Evolutionary conservation across 2,113 vertebrate species (phyloP).

Genomic region (Myiozetetes cayanensis): DNA sequence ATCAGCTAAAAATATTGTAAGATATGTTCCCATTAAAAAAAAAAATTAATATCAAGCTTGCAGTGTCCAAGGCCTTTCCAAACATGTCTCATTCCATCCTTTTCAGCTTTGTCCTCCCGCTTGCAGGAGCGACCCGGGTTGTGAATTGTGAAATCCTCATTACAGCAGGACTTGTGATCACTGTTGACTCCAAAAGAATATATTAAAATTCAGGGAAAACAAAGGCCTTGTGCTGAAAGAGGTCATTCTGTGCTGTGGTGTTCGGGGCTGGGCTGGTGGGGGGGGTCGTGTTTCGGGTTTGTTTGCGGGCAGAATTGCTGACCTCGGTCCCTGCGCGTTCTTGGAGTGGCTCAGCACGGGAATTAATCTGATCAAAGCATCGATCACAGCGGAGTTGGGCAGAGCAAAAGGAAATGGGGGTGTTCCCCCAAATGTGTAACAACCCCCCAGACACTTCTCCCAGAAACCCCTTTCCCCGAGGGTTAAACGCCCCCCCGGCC

Average conservation of each 20-base stretch:
- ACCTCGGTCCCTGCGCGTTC: background rate
- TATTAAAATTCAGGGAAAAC: constrained; percentile 26
- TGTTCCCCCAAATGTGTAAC: background rate
- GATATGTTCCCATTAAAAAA: background rate
- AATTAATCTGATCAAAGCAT: background rate
- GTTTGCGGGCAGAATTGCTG: background rate
- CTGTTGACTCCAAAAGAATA: background rate
- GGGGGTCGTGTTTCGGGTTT: background rate
- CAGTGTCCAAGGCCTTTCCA: background rate
- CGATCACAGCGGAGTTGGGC: background rate
- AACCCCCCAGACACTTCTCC: background rate
- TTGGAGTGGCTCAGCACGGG: background rate
- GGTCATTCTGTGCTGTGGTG: background rate
- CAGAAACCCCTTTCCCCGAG: accelerated
- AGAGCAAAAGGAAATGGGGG: background rate
- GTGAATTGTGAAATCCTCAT: background rate
- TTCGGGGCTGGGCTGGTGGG: background rate
- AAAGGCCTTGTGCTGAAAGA: constrained; percentile 37
- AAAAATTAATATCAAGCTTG: accelerated
- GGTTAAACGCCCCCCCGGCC: background rate
- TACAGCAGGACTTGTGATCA: background rate
- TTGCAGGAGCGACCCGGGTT: accelerated
- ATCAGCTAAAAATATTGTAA: background rate
- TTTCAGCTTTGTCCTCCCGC: background rate
- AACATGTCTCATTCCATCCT: background rate